phyloP scores from a whole-genome alignment of 2,797 vertebrate genomes.

The Gymnodraco acuticeps region DNA sequence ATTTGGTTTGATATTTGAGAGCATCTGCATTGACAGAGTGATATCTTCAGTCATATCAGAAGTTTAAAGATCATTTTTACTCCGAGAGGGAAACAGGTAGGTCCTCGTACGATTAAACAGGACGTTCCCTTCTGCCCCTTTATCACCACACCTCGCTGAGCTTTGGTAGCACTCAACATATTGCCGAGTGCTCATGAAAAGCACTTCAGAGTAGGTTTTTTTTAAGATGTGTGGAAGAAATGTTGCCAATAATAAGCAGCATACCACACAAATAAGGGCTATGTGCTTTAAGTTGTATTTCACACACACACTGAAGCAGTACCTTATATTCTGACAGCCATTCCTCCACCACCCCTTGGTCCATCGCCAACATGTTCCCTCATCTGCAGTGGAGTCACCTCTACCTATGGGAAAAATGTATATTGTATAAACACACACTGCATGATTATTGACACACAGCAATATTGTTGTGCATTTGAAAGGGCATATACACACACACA shows the following conservation, averaged over 20 bases:
- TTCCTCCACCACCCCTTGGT: conserved; percentile 96
- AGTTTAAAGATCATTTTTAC: conserved; percentile 18
- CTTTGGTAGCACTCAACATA: conserved; percentile 29
- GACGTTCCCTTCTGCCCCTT: conserved; percentile 24
- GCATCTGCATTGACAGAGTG: conserved; percentile 6
- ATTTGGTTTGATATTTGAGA: not conserved
- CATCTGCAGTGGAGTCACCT: conserved; percentile 87
- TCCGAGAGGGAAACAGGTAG: conserved; percentile 6
- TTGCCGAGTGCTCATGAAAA: conserved; percentile 16
- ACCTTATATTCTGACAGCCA: conserved; percentile 99
- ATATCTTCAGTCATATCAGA: not conserved
- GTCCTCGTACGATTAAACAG: conserved; percentile 14
- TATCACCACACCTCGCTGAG: conserved; percentile 23
- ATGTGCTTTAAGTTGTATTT: conserved; percentile 2
- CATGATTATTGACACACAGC: conserved; percentile 14
- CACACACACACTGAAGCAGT: conserved; percentile 22
- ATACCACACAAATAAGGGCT: conserved; percentile 13
- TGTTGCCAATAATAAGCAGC: conserved; percentile 32
- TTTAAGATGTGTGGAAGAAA: conserved; percentile 33
- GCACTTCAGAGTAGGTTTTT: conserved; percentile 40
- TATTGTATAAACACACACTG: not conserved
- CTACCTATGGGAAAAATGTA: conserved; percentile 79
- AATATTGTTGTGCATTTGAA: conserved; percentile 6
- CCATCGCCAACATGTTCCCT: conserved; percentile 97
- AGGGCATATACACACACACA: not conserved